Evolutionary conservation across 1,140 invertebrate species (phyloP), one percentile per base, ranked within the genome.

Genomic region (Platorchestia sp.): DNA sequence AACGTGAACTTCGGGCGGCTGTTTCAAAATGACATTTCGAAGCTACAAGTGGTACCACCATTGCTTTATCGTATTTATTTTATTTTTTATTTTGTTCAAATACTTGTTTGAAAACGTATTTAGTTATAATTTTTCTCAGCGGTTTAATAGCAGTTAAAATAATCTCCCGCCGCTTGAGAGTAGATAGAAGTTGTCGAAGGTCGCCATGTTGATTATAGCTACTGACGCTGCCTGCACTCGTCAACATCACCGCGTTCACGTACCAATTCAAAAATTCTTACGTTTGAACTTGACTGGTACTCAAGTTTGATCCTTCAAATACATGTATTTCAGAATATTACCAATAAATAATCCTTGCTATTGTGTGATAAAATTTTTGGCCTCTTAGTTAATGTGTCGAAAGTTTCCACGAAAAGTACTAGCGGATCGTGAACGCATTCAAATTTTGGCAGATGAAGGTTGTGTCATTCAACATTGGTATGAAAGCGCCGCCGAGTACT

Each of bases 171-270:
- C 59, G 3, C 36, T 89, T 44, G 87, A 89, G 6, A 42, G 45
- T 7, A 43, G 42, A 91, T 44, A 47, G 91, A 6, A 47, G 45
- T 93, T 93, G 45, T 44, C 45, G 19, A 27, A 93, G 44, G 91
- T 93, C 91, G 91, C 91, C 91, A 93, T 93, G 91, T 93, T 93
- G 91, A 44, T 93, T 45, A 45, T n/a, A 22, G 91, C 91, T 93
- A 47, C 91, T 45, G 45, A 40, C 45, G 91, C 43, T 47, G 45
- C 91, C 36, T 19, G 41, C 44, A 44, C 87, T 89, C 41, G 91
- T 93, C 45, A 93, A 93, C 91, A 93, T 7, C 0, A n/a, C 45
- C 19, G 91, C 91, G 91, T 45, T 93, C 91, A 93, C 91, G 91
- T 41, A 89, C 27, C 41, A 41, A n/a, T n/a, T n/a, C n/a, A 89